Conservation (phyloP, 2,888 invertebrate genomes). For the Endomychus coccineus region DNA sequence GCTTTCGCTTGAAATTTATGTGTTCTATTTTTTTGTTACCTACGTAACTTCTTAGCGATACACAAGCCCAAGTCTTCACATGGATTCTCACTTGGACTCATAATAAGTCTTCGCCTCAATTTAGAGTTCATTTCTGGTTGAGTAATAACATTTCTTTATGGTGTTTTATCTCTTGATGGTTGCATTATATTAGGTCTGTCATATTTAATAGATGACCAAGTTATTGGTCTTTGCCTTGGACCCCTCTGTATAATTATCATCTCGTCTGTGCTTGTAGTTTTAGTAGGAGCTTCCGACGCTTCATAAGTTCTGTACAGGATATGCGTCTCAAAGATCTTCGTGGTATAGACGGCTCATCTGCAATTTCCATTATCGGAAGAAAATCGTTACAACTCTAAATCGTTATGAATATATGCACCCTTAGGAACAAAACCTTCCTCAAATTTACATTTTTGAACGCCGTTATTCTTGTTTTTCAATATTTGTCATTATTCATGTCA, state of each 20-base stretch:
- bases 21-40: constrained; percentile 11
- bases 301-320: constrained; percentile 35
- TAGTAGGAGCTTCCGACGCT: constrained; percentile 9
- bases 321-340: constrained; percentile 25
- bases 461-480: too few relatives aligned
- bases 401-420: too few relatives aligned
- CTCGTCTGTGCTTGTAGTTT: constrained; percentile 72
- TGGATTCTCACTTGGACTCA: constrained; percentile 32
- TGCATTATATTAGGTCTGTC: constrained; percentile 39
- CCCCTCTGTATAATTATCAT: constrained; percentile 75
- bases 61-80: constrained; percentile 31
- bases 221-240: constrained; percentile 63
- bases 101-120: constrained; percentile 36
- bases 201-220: constrained; percentile 72
- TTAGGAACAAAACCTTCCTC: too few relatives aligned
- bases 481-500: too few relatives aligned
- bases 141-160: constrained; percentile 26
- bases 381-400: too few relatives aligned
- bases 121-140: constrained; percentile 16
- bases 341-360: too few relatives aligned
- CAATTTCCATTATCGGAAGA: too few relatives aligned
- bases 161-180: constrained; percentile 35
- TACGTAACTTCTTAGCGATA: constrained; percentile 35
- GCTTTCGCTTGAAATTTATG: not conserved
- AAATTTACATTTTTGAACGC: too few relatives aligned